Evolutionary conservation across 2,888 invertebrate species (phyloP).

Genomic region (Apantesis nais): DNA sequence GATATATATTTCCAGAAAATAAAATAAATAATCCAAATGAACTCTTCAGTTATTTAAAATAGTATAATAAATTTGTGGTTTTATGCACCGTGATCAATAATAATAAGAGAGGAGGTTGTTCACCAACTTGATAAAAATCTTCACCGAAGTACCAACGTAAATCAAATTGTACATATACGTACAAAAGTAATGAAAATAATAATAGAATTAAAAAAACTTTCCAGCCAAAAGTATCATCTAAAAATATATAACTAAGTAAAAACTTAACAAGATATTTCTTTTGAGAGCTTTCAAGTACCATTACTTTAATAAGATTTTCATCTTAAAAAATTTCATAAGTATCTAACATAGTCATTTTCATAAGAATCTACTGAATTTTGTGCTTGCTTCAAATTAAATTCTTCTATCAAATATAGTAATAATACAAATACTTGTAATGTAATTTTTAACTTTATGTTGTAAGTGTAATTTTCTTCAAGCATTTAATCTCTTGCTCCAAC

Average conservation of each 20-base stretch:
- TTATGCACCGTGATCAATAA: background rate
- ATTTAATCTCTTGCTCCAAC: constrained; percentile 24
- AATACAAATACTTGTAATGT: background rate
- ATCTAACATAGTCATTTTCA: constrained; percentile 2
- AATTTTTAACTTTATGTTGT: background rate
- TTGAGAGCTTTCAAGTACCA: background rate
- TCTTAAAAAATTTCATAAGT: background rate
- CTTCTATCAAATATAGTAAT: background rate
- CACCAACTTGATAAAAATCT: background rate
- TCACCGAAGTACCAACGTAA: background rate
- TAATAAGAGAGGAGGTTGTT: background rate
- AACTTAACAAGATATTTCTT: background rate
- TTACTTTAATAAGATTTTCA: constrained; percentile 4
- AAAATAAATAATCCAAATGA: no score
- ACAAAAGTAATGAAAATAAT: background rate
- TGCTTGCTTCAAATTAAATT: background rate
- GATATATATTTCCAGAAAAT: no score
- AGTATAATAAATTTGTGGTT: no score
- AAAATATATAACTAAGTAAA: background rate
- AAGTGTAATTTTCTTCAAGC: constrained; percentile 26
- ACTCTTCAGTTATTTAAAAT: no score
- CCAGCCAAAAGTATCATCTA: constrained; percentile 1
- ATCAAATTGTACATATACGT: background rate
- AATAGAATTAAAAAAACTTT: background rate
- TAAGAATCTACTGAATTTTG: background rate